A percentile compares a stretch with the other conserved stretches of the same genome.
phyloP scores from a whole-genome alignment of 2,113 vertebrate genomes.

The Phycodurus eques region DNA sequence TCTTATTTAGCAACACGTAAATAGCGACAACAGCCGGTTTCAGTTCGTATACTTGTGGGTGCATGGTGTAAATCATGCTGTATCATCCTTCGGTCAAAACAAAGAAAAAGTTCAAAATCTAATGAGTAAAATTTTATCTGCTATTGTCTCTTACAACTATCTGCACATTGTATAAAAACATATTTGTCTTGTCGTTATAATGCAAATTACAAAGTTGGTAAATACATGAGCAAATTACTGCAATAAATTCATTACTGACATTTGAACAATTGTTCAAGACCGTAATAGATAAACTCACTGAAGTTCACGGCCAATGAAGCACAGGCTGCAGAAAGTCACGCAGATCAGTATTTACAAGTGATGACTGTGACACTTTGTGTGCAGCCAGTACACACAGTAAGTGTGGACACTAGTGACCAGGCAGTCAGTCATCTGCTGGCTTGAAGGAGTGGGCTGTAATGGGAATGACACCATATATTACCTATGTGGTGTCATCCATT shows the following conservation, averaged over 20 bases:
- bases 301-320: conserved; percentile 15
- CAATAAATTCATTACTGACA: conserved; percentile 26
- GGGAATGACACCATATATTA: background rate
- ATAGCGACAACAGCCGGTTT: background rate
- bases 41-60: background rate
- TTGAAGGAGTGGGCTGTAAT: conserved; percentile 21
- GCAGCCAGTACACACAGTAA: conserved; percentile 9
- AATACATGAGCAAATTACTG: background rate
- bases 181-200: background rate
- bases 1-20: no score
- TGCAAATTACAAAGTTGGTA: no score
- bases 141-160: background rate
- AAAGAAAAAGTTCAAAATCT: background rate
- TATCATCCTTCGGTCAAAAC: background rate
- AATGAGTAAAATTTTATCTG: background rate
- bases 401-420: conserved; percentile 7
- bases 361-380: conserved; percentile 24
- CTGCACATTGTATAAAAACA: background rate
- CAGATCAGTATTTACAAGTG: conserved; percentile 24
- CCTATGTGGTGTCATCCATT: background rate
- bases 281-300: conserved; percentile 4
- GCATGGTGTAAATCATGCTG: background rate
- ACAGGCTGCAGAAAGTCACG: conserved; percentile 31
- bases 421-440: conserved; percentile 5
- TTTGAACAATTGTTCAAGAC: background rate